phyloP scores from a whole-genome alignment of 2,113 vertebrate species.

The Aldabrachelys gigantea region DNA sequence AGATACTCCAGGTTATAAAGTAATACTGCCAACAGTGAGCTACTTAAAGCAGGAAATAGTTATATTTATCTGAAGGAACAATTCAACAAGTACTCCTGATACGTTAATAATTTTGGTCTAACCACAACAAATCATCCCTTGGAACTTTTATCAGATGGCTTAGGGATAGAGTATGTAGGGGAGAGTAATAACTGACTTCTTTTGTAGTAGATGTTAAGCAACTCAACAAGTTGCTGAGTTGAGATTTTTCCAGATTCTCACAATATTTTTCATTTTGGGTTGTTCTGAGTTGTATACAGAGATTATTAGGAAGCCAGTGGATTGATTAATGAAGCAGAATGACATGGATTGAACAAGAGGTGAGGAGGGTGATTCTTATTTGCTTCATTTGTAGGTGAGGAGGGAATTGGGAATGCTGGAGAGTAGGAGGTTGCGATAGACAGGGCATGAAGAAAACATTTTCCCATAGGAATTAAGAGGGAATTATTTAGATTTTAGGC shows the following conservation, averaged over 20 bases:
- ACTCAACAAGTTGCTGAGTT: neutral
- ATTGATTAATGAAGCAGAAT: neutral
- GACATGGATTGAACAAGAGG: neutral
- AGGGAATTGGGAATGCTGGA: neutral
- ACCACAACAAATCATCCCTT: neutral
- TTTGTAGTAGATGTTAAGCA: neutral
- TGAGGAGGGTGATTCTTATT: neutral
- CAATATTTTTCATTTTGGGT: neutral
- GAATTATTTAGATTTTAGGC: neutral
- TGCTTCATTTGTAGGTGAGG: neutral
- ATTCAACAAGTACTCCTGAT: neutral
- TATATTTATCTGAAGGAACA: neutral
- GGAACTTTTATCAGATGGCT: neutral
- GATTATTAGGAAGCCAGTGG: neutral
- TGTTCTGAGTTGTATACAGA: neutral
- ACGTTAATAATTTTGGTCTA: neutral
- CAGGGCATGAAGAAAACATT: neutral
- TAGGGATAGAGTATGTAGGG: neutral
- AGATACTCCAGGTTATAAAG: neutral
- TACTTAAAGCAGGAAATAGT: neutral
- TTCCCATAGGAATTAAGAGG: neutral
- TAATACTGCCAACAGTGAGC: neutral
- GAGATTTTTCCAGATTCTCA: neutral
- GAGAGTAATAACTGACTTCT: neutral
- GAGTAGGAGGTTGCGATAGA: neutral